These are phyloP conservation scores for Sisyra nigra DNA, from an alignment of 2,888 invertebrate species.

Conservation along the genomic window DNA sequence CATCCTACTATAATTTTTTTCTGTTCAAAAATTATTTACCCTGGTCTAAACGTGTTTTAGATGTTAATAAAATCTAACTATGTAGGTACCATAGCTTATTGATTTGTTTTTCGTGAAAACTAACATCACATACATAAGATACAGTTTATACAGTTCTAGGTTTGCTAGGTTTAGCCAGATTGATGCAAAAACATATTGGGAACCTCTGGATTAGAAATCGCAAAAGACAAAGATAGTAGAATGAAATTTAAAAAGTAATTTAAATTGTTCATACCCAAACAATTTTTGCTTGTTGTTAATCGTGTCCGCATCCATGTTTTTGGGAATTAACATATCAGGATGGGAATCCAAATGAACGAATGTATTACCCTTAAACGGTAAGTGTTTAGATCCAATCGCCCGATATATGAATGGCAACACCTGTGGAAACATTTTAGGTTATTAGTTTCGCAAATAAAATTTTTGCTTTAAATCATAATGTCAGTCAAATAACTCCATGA, in stretches of 20 bases:
- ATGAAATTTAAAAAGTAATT: background rate
- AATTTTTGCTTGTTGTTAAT: conserved; percentile 58
- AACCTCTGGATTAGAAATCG: too few relatives aligned
- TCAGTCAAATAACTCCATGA: background rate
- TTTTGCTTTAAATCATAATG: background rate
- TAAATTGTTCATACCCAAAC: conserved; percentile 36
- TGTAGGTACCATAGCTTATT: too few relatives aligned
- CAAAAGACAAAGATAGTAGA: too few relatives aligned
- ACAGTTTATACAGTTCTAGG: too few relatives aligned
- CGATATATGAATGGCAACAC: conserved; percentile 59
- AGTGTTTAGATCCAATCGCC: conserved; percentile 61
- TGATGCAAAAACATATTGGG: too few relatives aligned
- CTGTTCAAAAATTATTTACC: too few relatives aligned
- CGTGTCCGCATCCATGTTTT: conserved; percentile 53
- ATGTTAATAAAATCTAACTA: too few relatives aligned
- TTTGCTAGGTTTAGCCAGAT: too few relatives aligned
- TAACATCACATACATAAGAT: too few relatives aligned
- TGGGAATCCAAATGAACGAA: conserved; percentile 84
- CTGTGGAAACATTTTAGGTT: conserved; percentile 9
- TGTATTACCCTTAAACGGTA: conserved; percentile 58
- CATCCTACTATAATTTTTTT: too few relatives aligned
- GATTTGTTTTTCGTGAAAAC: too few relatives aligned
- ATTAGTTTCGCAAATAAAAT: background rate
- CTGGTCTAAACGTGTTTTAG: too few relatives aligned
- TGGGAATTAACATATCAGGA: conserved; percentile 77